A percentile compares a stretch with the other conserved stretches of the same genome.
phyloP scores from a whole-genome alignment of 2,797 vertebrate species.

The Hypotaenidia philippensis region DNA sequence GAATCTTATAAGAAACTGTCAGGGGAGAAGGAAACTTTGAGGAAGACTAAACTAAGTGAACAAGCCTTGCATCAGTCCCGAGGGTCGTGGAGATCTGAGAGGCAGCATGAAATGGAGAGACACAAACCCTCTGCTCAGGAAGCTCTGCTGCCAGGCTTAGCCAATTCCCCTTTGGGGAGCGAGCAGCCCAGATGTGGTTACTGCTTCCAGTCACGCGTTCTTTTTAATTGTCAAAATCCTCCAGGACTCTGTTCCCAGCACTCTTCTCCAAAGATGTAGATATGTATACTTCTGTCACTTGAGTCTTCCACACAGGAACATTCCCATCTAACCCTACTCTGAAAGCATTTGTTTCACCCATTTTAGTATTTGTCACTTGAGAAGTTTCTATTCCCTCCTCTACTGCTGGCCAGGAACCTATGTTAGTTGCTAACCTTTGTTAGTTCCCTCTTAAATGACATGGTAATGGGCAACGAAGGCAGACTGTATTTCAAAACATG shows the following conservation, averaged over 20 bases:
- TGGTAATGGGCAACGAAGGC: background rate
- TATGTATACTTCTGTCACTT: background rate
- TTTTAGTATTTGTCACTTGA: slow-evolving; percentile 50
- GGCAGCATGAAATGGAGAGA: background rate
- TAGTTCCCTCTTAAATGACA: background rate
- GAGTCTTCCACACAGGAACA: background rate
- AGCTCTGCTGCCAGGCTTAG: background rate
- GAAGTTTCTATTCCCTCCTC: slow-evolving; percentile 12
- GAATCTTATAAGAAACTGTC: background rate
- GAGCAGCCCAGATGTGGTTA: background rate
- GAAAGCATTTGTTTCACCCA: slow-evolving; percentile 19
- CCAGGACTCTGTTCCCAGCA: background rate
- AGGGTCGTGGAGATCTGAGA: background rate
- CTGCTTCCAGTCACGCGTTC: background rate
- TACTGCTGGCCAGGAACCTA: background rate
- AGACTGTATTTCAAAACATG: background rate
- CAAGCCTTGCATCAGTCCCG: background rate
- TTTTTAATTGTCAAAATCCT: background rate
- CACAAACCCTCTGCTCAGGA: background rate
- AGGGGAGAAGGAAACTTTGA: background rate
- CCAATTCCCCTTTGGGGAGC: background rate
- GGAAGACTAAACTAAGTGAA: background rate
- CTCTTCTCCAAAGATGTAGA: background rate
- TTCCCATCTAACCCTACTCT: background rate
- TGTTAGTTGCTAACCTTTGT: background rate